phyloP scores from a whole-genome alignment of 2,888 invertebrate species.

The Caenorhabditis drosophilae region DNA sequence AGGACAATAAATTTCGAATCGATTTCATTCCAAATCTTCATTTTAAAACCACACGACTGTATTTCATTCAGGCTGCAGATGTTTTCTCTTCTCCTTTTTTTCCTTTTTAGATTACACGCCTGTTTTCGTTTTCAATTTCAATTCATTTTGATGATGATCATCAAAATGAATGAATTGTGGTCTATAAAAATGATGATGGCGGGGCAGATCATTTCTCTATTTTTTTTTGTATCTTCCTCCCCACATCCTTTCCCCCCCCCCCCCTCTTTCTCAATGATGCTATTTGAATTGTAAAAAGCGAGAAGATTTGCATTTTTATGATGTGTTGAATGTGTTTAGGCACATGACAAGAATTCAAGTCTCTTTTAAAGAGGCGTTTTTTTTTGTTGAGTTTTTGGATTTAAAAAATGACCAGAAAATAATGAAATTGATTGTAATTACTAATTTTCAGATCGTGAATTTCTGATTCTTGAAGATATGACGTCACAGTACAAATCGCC shows the following conservation, averaged over 20 bases:
- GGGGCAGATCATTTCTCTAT: too few relatives aligned
- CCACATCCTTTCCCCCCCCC: too few relatives aligned
- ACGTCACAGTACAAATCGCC: slow-evolving; percentile 44
- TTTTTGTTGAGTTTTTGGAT: neutral
- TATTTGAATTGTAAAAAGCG: too few relatives aligned
- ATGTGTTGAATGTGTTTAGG: neutral
- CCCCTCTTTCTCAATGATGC: too few relatives aligned
- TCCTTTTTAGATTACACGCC: neutral
- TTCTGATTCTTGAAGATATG: slow-evolving; percentile 60
- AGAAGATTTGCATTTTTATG: slow-evolving; percentile 4
- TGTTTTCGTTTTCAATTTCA: slow-evolving; percentile 1
- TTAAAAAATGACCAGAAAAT: neutral
- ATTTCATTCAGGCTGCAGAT: neutral
- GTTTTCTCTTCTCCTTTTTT: neutral
- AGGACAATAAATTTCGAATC: neutral
- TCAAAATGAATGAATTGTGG: too few relatives aligned
- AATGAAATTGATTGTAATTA: too few relatives aligned
- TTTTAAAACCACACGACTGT: too few relatives aligned
- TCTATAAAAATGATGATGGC: too few relatives aligned
- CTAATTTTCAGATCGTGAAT: slow-evolving; percentile 51
- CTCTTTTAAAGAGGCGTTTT: too few relatives aligned
- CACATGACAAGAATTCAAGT: slow-evolving; percentile 1
- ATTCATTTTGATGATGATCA: too few relatives aligned
- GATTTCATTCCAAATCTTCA: too few relatives aligned
- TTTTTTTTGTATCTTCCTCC: too few relatives aligned